phyloP scores from a whole-genome alignment of 2,888 invertebrate genomes.

The Penaeus monodon region DNA sequence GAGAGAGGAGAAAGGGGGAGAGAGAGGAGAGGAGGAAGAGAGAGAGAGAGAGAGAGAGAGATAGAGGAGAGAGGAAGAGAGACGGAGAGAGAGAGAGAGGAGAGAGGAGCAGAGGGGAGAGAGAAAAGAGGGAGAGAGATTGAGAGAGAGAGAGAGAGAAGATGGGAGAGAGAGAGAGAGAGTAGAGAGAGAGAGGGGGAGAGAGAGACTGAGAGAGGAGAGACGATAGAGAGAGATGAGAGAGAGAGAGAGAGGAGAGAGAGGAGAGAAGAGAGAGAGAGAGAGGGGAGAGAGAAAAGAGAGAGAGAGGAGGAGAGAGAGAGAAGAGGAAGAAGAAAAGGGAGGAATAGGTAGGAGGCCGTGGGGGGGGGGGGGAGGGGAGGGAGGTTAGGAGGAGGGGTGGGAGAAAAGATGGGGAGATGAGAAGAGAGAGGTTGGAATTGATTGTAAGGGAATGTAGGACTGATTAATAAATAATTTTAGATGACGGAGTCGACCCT shows the following conservation, averaged over 20 bases:
- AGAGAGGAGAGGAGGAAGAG: not conserved
- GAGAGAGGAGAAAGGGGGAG: not conserved
- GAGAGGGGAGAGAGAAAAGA: conserved; percentile 15
- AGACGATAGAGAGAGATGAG: conserved; percentile 24
- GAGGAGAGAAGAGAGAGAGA: conserved; percentile 7
- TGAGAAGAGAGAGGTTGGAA: not conserved
- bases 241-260: conserved; percentile 23
- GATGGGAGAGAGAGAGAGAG: conserved; percentile 12
- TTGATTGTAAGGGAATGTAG: too few species aligned
- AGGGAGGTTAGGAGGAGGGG: not conserved
- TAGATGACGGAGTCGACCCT: too few species aligned
- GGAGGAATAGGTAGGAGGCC: not conserved
- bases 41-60: conserved; percentile 23
- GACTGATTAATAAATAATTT: too few species aligned
- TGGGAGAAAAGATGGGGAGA: not conserved
- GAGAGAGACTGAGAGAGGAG: conserved; percentile 30
- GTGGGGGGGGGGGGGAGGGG: conserved; percentile 30
- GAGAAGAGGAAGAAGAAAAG: not conserved
- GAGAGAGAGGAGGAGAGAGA: conserved; percentile 19
- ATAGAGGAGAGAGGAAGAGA: not conserved
- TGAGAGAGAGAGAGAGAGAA: not conserved
- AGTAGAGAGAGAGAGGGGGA: conserved; percentile 9
- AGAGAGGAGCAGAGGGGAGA: not conserved
- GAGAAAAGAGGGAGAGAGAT: not conserved
- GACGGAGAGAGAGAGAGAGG: not conserved